Base-by-base conservation (phyloP, 2,113 vertebrate species). In the Hiodon alosoides region DNA sequence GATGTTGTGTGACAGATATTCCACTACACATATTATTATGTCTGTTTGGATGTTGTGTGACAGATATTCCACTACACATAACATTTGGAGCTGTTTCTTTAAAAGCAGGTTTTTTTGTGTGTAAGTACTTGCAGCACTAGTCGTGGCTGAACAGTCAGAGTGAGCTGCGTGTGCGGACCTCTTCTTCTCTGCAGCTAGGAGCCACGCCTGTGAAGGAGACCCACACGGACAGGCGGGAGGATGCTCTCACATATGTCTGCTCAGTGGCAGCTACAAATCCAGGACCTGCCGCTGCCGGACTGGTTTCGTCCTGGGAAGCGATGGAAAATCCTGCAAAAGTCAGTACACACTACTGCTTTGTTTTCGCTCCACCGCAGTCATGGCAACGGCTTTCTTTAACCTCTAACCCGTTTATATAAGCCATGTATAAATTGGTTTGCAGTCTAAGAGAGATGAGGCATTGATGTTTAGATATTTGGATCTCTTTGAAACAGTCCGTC, bases 291-390 rank as follows among this genome's bases (percentile, higher is more conserved):
- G 92, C 84, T 95, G 94, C 85, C 90, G 86, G 84, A 92, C 88
- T 8, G 93, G 91, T 79, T 94, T 92, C 86, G 83, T 90, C 85
- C 81, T 93, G 83, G 89, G 87, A 10, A 92, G 77, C 0, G 92
- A 95, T 47, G 85, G 92, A 84, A 90, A 82, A 83, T 92, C 92
- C 75, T 95, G 94, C 90, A 95, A 93, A 94, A 92, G 94, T 95
- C 91, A 55, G 94, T 93, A 53, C 31, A 31, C 14, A 67, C 67
- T 67, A 55, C 47, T 53, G 31, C n/a, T 71, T 46, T 11, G 47
- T 51, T 31, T 57, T 60, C 47, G 48, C 64, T 58, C 52, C 8
- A 2, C 57, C 54, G 67, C 73, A 51, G 58, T 70, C 67, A 16
- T 7, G 16, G 74, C 57, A 59, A 70, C 66, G 60, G 5, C 67